Conservation (phyloP, 2,113 vertebrate genomes). For the Forbesichthys agassizii region DNA sequence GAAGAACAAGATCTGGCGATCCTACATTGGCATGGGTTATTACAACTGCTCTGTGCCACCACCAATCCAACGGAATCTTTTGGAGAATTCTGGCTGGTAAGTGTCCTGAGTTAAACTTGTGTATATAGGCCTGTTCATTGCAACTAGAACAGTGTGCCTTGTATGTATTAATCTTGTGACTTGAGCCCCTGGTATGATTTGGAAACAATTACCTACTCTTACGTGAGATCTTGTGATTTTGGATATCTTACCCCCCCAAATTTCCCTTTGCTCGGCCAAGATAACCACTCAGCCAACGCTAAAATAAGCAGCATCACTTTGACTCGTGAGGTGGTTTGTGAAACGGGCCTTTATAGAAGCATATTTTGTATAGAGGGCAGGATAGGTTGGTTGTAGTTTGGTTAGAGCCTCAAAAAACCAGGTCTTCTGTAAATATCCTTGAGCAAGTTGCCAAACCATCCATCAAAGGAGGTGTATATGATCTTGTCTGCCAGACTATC, state of each 20-base stretch:
- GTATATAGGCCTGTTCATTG: neutral
- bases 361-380: conserved; percentile 15
- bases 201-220: conserved; percentile 1
- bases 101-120: conserved; percentile 41
- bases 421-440: neutral
- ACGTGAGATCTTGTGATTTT: conserved; percentile 16
- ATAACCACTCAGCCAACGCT: conserved; percentile 16
- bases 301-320: conserved; percentile 2
- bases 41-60: conserved; percentile 93
- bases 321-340: neutral
- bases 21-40: conserved; percentile 98
- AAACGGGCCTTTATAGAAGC: neutral
- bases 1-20: conserved; percentile 93
- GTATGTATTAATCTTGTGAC: conserved; percentile 34
- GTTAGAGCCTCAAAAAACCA: neutral
- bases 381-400: no score
- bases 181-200: neutral
- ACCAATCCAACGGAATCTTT: conserved; percentile 87
- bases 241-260: neutral
- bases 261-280: neutral
- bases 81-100: conserved; percentile 98
- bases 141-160: neutral
- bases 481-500: no score
- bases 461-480: no score
- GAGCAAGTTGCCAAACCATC: no score